Base-by-base conservation (phyloP, 2,888 invertebrate genomes). In the Drosophila percnosoma region DNA sequence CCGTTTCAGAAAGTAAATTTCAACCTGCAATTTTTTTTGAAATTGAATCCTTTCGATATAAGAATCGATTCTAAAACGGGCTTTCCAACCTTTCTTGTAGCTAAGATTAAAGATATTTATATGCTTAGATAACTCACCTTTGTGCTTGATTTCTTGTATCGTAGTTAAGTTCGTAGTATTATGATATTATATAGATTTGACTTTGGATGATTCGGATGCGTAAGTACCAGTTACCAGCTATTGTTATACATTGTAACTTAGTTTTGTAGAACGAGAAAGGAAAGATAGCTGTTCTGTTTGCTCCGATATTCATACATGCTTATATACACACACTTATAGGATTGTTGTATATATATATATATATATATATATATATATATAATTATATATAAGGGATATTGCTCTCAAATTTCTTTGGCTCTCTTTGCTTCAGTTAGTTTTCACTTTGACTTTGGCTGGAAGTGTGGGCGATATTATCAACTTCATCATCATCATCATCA, bases 391-490 rank as follows among this genome's bases (percentile, higher is more conserved):
- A 24, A 15, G 24, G 24, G 24, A 36, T 36, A 21, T 51, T 62
- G 52, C 27, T 59, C 52, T 54, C 49, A 42, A 42, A 29, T 55
- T 58, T 51, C 45, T 55, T 34, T 60, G 42, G 49, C 57, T 61
- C 45, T n/a, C 49, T n/a, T 64, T 51, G 33, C 21, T 77, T 59
- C 29, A 31, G 78, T 86, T 73, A 72, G 62, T 75, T 80, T 74
- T 60, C 57, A 72, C 68, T 62, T 74, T 82, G 71, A 80, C 58
- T 73, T 85, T 87, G 63, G 58, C 67, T 68, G 60, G 69, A 38
- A 48, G 42, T 58, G 53, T 52, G 49, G 33, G 38, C 58, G 49
- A 67, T 51, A 68, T 78, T 58, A 67, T 58, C 55, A 77, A 57
- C 48, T 53, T 48, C 31, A 70, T 70, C 36, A 72, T 72, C 55